Evolutionary conservation across 1,140 invertebrate genomes (phyloP).

Genomic region (Brachionus manjavacas): DNA sequence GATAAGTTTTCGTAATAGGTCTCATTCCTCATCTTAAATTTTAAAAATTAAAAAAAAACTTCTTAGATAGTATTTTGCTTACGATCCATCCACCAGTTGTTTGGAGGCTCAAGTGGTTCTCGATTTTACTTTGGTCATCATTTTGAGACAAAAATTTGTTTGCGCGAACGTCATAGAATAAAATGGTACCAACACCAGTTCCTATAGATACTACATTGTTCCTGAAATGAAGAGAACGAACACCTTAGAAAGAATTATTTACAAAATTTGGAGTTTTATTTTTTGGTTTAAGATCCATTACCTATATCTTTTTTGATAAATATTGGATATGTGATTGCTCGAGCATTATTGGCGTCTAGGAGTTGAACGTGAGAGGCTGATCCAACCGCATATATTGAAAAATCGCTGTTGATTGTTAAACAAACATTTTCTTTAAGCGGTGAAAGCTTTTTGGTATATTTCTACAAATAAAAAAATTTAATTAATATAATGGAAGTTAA

Average conservation of each 20-base stretch:
- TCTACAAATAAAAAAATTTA: slow-evolving; percentile 59
- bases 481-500: background rate
- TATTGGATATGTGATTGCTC: slow-evolving; percentile 65
- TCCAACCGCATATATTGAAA: slow-evolving; percentile 80
- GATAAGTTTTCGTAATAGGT: slow-evolving; percentile 50
- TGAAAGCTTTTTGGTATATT: slow-evolving; percentile 75
- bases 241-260: slow-evolving; percentile 57
- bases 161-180: slow-evolving; percentile 87
- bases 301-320: slow-evolving; percentile 51
- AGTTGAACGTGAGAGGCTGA: slow-evolving; percentile 85
- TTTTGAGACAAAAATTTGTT: slow-evolving; percentile 70
- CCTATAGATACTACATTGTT: slow-evolving; percentile 83
- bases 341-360: slow-evolving; percentile 77
- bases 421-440: slow-evolving; percentile 88
- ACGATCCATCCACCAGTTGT: slow-evolving; percentile 84
- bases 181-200: slow-evolving; percentile 79
- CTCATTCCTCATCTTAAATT: slow-evolving; percentile 50
- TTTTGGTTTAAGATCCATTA: slow-evolving; percentile 39
- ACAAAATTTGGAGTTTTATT: background rate
- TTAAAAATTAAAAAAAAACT: slow-evolving; percentile 16
- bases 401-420: slow-evolving; percentile 72
- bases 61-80: slow-evolving; percentile 44
- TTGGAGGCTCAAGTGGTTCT: slow-evolving; percentile 71
- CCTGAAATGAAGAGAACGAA: slow-evolving; percentile 82
- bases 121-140: slow-evolving; percentile 49